Conservation (phyloP, 2,888 invertebrate species). For the Aspidiotus destructor region DNA sequence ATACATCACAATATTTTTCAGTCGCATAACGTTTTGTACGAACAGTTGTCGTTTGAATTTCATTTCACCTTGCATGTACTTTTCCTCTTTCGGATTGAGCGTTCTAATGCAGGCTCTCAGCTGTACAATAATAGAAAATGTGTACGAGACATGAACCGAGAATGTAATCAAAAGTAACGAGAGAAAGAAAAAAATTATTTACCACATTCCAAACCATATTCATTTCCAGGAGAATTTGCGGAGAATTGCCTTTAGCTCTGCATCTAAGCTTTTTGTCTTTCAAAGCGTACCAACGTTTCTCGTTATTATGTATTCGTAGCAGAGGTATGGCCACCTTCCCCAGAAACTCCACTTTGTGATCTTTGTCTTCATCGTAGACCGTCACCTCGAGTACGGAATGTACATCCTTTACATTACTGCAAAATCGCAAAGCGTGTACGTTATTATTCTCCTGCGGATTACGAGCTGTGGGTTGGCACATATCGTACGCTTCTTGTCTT, state of each 20-base stretch:
- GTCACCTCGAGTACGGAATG: conserved; percentile 89
- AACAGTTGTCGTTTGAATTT: conserved; percentile 94
- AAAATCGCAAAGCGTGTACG: conserved; percentile 38
- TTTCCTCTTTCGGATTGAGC: conserved; percentile 88
- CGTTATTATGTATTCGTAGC: conserved; percentile 73
- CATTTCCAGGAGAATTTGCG: conserved; percentile 86
- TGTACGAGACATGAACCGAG: too few relatives aligned
- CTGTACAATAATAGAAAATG: conserved; percentile 41
- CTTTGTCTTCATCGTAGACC: conserved; percentile 94
- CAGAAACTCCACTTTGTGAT: conserved; percentile 95
- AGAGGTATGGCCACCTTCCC: conserved; percentile 86
- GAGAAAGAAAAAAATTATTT: conserved; percentile 40
- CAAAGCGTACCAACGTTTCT: conserved; percentile 88
- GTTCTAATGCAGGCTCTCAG: conserved; percentile 83
- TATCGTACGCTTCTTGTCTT: background rate
- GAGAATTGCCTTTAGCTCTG: conserved; percentile 82
- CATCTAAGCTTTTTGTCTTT: conserved; percentile 89
- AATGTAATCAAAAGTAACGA: too few relatives aligned
- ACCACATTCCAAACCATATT: conserved; percentile 85
- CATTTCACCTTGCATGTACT: conserved; percentile 86
- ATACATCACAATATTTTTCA: conserved; percentile 79
- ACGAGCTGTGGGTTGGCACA: too few relatives aligned
- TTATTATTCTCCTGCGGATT: too few relatives aligned
- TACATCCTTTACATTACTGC: conserved; percentile 85
- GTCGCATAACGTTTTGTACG: conserved; percentile 81